Evolutionary conservation across 2,888 invertebrate genomes (phyloP).

Genomic region (Tachina fera): DNA sequence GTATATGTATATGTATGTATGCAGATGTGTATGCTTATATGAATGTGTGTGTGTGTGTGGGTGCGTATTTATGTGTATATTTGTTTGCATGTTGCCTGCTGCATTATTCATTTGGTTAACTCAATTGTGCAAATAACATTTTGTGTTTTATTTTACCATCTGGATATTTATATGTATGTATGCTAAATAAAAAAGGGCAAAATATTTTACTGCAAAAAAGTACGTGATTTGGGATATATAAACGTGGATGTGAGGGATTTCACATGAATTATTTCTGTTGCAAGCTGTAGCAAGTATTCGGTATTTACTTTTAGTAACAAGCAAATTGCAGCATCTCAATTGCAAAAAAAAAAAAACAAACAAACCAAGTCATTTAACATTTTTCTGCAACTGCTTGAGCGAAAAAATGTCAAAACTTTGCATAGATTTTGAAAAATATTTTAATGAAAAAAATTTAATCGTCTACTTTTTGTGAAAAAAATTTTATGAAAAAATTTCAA

Average conservation of each 20-base stretch:
- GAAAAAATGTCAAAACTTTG: too few species aligned
- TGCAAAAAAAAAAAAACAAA: background rate
- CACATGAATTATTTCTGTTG: background rate
- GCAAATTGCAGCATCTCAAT: background rate
- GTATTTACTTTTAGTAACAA: background rate
- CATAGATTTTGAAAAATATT: too few species aligned
- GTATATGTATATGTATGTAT: background rate
- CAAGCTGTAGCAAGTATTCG: background rate
- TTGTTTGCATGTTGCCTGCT: slow-evolving; percentile 1
- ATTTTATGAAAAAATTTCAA: too few species aligned
- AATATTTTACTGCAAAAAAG: slow-evolving; percentile 4
- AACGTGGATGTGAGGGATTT: background rate
- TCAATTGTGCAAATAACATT: slow-evolving; percentile 41
- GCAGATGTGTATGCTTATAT: background rate
- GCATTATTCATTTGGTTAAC: slow-evolving; percentile 48
- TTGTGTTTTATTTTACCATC: slow-evolving; percentile 19
- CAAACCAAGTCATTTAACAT: too few species aligned
- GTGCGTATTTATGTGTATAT: background rate
- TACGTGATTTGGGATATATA: slow-evolving; percentile 17
- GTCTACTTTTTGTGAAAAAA: too few species aligned
- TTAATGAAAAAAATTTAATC: too few species aligned
- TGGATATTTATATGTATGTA: background rate
- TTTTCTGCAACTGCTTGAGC: background rate
- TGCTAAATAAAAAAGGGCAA: background rate
- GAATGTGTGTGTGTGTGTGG: background rate